Conservation (phyloP, 2,797 vertebrate species). For the Ciconia nigra region DNA sequence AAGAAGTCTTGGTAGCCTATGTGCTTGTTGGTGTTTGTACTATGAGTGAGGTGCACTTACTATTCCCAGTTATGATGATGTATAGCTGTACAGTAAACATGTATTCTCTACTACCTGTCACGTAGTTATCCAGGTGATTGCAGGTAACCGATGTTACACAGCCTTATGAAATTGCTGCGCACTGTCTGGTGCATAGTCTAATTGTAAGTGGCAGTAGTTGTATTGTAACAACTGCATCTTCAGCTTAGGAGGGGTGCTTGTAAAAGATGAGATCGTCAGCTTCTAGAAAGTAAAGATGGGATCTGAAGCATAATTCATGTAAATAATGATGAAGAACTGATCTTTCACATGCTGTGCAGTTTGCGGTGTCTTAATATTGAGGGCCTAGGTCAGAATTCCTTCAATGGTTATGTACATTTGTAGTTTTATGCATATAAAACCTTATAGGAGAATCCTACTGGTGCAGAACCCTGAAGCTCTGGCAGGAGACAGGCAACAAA, state of each 20-base stretch:
- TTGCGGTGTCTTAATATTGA: neutral
- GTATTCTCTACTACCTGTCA: neutral
- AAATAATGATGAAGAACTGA: neutral
- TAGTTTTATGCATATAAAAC: neutral
- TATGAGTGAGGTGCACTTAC: fast-evolving
- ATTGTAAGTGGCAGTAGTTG: neutral
- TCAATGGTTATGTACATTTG: neutral
- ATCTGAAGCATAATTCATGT: neutral
- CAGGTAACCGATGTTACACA: fast-evolving
- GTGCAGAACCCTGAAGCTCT: neutral
- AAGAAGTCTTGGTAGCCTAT: neutral
- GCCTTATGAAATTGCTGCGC: neutral
- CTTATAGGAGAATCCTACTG: neutral
- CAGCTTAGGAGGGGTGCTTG: neutral
- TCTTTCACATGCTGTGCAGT: neutral
- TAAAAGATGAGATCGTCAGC: neutral
- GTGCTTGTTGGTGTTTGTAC: neutral
- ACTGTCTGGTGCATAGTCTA: fast-evolving
- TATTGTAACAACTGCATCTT: neutral
- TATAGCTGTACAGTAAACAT: fast-evolving
- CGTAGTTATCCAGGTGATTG: neutral
- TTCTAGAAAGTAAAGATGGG: neutral
- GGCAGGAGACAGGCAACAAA: neutral
- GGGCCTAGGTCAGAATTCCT: neutral
- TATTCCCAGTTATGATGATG: fast-evolving